phyloP scores from a whole-genome alignment of 2,888 invertebrate genomes.

The Anoncus sp. region DNA sequence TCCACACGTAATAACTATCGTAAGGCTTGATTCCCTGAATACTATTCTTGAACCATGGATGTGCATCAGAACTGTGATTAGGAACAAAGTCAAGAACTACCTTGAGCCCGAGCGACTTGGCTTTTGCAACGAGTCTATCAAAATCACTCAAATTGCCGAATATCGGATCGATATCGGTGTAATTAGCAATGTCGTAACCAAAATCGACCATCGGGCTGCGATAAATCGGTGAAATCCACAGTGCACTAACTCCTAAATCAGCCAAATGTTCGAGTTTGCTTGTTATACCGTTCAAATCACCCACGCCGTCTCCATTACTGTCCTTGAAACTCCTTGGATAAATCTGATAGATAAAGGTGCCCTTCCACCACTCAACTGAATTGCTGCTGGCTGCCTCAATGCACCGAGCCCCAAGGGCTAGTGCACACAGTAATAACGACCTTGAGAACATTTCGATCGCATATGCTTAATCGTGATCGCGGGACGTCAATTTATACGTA shows the following conservation, averaged over 20 bases:
- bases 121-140: slow-evolving; percentile 80
- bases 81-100: slow-evolving; percentile 84
- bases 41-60: slow-evolving; percentile 93
- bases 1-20: slow-evolving; percentile 92
- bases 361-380: slow-evolving; percentile 91
- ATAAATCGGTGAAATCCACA: slow-evolving; percentile 91
- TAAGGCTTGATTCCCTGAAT: slow-evolving; percentile 86
- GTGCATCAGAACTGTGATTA: slow-evolving; percentile 90
- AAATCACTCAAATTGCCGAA: slow-evolving; percentile 87
- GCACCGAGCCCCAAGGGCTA: slow-evolving; percentile 37
- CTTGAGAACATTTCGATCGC: slow-evolving; percentile 40
- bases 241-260: slow-evolving; percentile 86
- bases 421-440: slow-evolving; percentile 42
- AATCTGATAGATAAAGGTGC: slow-evolving; percentile 92
- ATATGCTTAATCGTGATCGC: slow-evolving; percentile 1
- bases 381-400: slow-evolving; percentile 20
- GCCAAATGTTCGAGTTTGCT: slow-evolving; percentile 85
- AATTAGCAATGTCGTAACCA: slow-evolving; percentile 88
- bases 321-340: slow-evolving; percentile 95
- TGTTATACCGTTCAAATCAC: slow-evolving; percentile 80
- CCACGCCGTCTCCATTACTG: slow-evolving; percentile 85
- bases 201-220: slow-evolving; percentile 87
- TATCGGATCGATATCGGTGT: slow-evolving; percentile 84
- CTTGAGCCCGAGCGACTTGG: slow-evolving; percentile 80
- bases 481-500: slow-evolving; percentile 36